Evolutionary conservation across 2,113 vertebrate genomes (phyloP).

Genomic region (Lipotes vexillifer): DNA sequence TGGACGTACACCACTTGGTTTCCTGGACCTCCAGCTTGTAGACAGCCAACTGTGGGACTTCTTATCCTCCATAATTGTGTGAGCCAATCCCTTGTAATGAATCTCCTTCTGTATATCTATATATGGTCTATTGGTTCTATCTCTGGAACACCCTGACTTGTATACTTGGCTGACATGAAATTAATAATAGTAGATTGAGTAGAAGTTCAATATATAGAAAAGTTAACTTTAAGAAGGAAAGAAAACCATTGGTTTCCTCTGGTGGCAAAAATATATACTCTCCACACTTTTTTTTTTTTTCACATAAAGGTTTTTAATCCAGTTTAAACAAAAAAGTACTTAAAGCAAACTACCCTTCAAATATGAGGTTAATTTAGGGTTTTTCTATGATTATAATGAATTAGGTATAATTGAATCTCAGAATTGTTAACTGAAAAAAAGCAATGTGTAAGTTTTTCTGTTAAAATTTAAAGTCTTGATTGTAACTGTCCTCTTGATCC

Average conservation of each 20-base stretch:
- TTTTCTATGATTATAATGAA: not conserved
- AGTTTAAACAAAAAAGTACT: not conserved
- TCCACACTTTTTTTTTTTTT: not conserved
- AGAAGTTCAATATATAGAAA: too few relatives aligned
- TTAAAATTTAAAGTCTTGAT: not conserved
- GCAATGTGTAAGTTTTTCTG: not conserved
- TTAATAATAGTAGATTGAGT: too few relatives aligned
- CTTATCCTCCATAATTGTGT: too few relatives aligned
- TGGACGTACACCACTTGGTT: not conserved
- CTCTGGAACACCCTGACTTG: too few relatives aligned
- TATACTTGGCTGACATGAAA: too few relatives aligned
- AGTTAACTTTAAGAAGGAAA: too few relatives aligned
- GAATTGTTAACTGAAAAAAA: not conserved
- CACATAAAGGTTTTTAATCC: not conserved
- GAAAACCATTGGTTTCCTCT: too few relatives aligned
- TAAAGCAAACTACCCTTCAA: not conserved
- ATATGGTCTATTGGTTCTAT: too few relatives aligned
- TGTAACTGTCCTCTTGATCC: slow-evolving; percentile 83
- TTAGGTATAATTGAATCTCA: not conserved
- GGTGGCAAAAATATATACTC: too few relatives aligned
- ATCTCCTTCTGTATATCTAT: too few relatives aligned
- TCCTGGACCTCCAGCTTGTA: not conserved
- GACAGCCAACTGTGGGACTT: too few relatives aligned
- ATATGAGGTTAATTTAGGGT: not conserved
- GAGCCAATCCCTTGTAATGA: too few relatives aligned